These are phyloP conservation scores for Aplodontia rufa DNA, from an alignment of 2,113 vertebrate species.

Conservation along the genomic window DNA sequence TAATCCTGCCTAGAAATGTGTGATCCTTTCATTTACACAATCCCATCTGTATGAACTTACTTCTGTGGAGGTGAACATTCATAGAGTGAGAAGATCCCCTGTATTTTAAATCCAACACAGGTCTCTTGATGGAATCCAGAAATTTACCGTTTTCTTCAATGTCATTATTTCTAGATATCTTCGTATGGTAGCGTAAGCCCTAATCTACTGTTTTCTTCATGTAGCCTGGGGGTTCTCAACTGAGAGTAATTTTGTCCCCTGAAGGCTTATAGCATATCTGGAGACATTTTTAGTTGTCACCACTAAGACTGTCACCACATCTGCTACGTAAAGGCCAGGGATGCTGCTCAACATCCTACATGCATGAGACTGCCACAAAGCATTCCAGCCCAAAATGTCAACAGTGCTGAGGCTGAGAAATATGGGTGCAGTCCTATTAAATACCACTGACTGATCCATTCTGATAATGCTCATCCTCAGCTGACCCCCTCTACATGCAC, in stretches of 20 bases:
- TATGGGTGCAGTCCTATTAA: not conserved
- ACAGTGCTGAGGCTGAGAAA: not conserved
- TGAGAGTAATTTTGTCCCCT: not conserved
- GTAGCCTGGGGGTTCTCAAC: not conserved
- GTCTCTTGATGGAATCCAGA: not conserved
- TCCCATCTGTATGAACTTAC: not conserved
- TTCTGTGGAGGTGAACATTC: not conserved
- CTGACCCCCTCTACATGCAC: not conserved
- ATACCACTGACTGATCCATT: not conserved
- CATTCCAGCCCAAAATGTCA: not conserved
- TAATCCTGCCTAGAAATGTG: slow-evolving; percentile 22
- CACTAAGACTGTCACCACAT: not conserved
- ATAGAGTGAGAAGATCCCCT: not conserved
- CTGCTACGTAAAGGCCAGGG: not conserved
- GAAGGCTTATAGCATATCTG: not conserved
- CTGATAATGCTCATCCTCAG: too few species aligned
- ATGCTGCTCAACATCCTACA: not conserved
- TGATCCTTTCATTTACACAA: not conserved
- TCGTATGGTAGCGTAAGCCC: not conserved
- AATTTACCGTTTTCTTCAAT: not conserved
- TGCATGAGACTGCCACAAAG: not conserved
- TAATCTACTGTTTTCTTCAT: not conserved
- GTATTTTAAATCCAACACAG: not conserved
- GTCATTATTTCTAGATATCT: not conserved
- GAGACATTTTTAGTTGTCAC: not conserved